Evolutionary conservation across 2,797 vertebrate species (phyloP).

Genomic region (Orientallactaga sibirica): DNA sequence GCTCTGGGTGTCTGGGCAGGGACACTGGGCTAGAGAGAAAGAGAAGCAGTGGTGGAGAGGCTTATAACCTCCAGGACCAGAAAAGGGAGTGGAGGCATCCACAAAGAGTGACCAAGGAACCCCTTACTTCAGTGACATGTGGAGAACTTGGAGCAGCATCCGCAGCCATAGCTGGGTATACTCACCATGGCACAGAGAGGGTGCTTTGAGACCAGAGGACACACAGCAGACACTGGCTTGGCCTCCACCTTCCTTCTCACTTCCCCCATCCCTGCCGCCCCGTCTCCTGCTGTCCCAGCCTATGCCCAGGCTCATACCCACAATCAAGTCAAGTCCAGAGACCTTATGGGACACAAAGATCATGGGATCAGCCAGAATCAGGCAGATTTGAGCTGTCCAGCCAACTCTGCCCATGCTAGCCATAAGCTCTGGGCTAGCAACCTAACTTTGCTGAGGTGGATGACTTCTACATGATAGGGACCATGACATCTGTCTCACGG

Average conservation of each 20-base stretch:
- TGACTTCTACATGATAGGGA: not conserved
- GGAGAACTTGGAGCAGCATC: not conserved
- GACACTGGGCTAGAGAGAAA: not conserved
- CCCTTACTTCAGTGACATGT: not conserved
- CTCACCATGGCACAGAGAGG: accelerated
- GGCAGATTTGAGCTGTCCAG: not conserved
- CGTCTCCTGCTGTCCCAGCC: not conserved
- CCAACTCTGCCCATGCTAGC: not conserved
- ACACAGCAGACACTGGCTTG: not conserved
- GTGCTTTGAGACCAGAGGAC: not conserved
- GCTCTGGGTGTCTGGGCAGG: not conserved
- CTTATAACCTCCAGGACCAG: not conserved
- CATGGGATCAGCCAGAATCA: not conserved
- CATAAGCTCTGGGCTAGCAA: not conserved
- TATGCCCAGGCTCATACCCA: not conserved
- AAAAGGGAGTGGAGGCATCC: not conserved
- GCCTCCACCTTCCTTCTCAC: not conserved
- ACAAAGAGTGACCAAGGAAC: not conserved
- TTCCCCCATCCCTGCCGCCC: not conserved
- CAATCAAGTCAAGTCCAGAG: not conserved
- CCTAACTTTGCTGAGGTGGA: not conserved
- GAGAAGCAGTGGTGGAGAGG: not conserved
- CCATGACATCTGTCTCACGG: not conserved
- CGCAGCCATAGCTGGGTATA: not conserved
- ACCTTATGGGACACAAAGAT: not conserved